Evolutionary conservation across 2,888 invertebrate species (phyloP), one percentile per base, ranked within the genome.

Genomic region (Latrodectus hesperus): DNA sequence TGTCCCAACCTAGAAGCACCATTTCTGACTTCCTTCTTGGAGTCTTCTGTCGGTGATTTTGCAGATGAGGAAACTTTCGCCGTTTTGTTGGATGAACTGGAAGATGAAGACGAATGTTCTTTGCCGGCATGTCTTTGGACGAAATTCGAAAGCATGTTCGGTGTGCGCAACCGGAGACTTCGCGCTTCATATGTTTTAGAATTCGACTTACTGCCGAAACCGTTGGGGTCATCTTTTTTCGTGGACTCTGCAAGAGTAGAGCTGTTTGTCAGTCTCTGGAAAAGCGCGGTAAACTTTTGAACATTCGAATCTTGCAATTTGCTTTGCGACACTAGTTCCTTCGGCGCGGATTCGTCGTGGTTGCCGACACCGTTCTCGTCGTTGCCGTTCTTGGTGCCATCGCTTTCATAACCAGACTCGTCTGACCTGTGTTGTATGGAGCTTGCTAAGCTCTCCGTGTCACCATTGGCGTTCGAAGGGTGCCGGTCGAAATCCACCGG

Each of bases 341-440:
- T 71, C n/a, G 53, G 38, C 11, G 17, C 64, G 10, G 68, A 38
- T 0, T 16, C 12, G 70, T 84, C 76, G 12, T 72, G 67, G 14
- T 52, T 52, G 49, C 73, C 16, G 11, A 38, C 49, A 26, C 60
- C 72, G 38, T 72, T 78, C 9, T 88, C 89, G 38, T 88, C 88
- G 65, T 90, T 86, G 73, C 90, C 65, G 38, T 91, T 91, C 74
- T 92, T 91, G 0, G 91, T 94, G 78, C 95, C 95, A 91, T 96
- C 96, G 92, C 96, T 96, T 91, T 96, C 96, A 92, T 96, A 96
- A 68, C 96, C 96, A 75, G 96, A 96, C 92, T 96, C 96, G 92
- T 96, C 96, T 72, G 96, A 96, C 92, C 96, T 91, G 92, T 92
- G 80, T 90, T 90, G 88, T 26, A 89, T 70, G 68, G 89, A 89